Base-by-base conservation (phyloP, 1,140 invertebrate genomes). In the Dolichoris vasculosae region DNA sequence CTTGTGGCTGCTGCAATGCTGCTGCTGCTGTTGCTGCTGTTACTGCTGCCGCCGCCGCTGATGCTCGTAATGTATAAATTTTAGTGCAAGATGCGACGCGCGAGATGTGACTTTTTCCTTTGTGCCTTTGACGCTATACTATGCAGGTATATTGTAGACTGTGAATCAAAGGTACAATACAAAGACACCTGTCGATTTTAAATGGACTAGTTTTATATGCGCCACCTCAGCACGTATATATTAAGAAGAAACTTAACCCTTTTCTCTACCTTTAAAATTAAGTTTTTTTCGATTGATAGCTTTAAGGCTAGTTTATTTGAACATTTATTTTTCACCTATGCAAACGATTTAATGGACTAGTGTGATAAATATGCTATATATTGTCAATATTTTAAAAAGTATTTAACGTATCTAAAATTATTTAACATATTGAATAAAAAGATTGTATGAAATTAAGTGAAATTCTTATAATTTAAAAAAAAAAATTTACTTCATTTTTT, bases 1-100 rank as follows among this genome's bases (percentile, higher is more conserved):
- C 67, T 82, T 67, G 81, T 71, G 81, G 55, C 63, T 82, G 81
- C n/a, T 32, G 75, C 30, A 46, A 77, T 77, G 46, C 69, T 43
- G 69, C 69, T n/a, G 69, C 13, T 43, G 23, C 32, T 8, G 32
- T 35, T 20, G 67, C n/a, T 20, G 69, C 9, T 38, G 63, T n/a
- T n/a, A n/a, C n/a, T n/a, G n/a, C n/a, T n/a, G n/a, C n/a, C n/a
- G n/a, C 35, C 38, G 69, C 20, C 17, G 38, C 32, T 38, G 35
- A 15, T 71, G 67, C 67, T 73, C 69, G 69, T 73, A 73, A 73
- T 73, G 69, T 73, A 73, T 43, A 73, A 73, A 73, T 73, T 73
- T 73, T 73, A 73, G 69, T 73, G 69, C 69, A 23, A 43, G 23
- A 73, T 73, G 38, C 69, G 38, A 40, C 38, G 69, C 69, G 38